Evolutionary conservation across 2,113 vertebrate genomes (phyloP).

Genomic region (Tychaedon coryphoeus): DNA sequence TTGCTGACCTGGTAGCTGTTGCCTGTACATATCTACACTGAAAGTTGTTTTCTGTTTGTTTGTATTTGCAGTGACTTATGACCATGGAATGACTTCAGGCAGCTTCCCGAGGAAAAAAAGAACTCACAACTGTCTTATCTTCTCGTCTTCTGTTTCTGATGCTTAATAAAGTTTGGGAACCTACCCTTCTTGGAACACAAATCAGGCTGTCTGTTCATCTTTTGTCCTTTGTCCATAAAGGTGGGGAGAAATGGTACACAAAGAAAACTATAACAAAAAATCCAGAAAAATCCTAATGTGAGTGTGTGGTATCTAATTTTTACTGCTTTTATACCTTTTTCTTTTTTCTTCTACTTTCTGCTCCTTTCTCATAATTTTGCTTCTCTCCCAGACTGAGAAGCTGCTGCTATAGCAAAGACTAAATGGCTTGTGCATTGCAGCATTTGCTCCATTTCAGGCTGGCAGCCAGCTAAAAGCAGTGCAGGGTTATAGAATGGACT

Average conservation of each 20-base stretch:
- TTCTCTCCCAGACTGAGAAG: neutral
- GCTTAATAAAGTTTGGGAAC: neutral
- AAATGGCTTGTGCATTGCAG: neutral
- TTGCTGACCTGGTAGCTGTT: neutral
- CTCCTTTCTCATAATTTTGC: neutral
- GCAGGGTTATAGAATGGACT: neutral
- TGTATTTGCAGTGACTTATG: neutral
- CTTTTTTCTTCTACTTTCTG: neutral
- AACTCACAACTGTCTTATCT: neutral
- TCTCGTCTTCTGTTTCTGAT: neutral
- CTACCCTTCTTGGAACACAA: neutral
- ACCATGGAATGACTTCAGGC: neutral
- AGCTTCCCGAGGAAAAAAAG: too few species aligned
- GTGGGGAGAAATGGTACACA: neutral
- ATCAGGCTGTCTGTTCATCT: neutral
- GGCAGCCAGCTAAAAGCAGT: neutral
- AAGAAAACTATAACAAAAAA: neutral
- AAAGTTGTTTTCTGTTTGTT: neutral
- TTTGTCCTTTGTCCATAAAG: neutral
- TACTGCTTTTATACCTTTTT: neutral
- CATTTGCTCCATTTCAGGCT: neutral
- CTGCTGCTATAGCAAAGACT: neutral
- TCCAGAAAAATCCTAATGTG: fast-evolving
- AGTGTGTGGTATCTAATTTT: neutral
- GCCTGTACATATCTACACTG: neutral